Conservation (phyloP, 1,140 invertebrate genomes). For the Plodia interpunctella region DNA sequence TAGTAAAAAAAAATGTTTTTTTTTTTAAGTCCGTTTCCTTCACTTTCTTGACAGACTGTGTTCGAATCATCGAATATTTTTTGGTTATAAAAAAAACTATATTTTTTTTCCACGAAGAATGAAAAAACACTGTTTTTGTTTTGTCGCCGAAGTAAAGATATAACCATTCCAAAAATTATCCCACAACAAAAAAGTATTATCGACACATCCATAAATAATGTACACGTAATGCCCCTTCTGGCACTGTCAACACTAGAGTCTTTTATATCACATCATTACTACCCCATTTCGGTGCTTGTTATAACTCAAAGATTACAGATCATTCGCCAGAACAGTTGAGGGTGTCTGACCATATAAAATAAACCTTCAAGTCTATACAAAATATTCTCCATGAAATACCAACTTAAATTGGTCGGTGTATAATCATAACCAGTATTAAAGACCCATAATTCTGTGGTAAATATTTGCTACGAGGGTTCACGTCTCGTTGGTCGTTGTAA, state of each 20-base stretch:
- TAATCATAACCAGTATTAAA: slow-evolving; percentile 21
- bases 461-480: slow-evolving; percentile 26
- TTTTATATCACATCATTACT: slow-evolving; percentile 62
- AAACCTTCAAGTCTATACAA: slow-evolving; percentile 5
- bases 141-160: not conserved
- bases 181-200: slow-evolving; percentile 4
- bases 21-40: too few species aligned
- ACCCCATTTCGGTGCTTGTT: slow-evolving; percentile 59
- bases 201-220: slow-evolving; percentile 14
- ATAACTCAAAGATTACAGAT: slow-evolving; percentile 70
- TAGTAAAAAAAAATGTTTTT: too few species aligned
- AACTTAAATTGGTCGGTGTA: slow-evolving; percentile 13
- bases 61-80: too few species aligned
- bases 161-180: slow-evolving; percentile 1
- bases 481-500: slow-evolving; percentile 39
- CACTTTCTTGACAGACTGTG: too few species aligned
- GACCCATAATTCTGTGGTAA: slow-evolving; percentile 19
- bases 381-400: slow-evolving; percentile 15
- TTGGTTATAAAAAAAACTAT: too few species aligned
- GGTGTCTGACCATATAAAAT: slow-evolving; percentile 20
- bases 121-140: too few species aligned
- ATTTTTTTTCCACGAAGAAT: too few species aligned
- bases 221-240: slow-evolving; percentile 13
- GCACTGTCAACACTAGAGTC: slow-evolving; percentile 49
- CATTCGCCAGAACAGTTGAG: slow-evolving; percentile 40